These are phyloP conservation scores for Uropsilus gracilis DNA, from an alignment of 2,113 vertebrate species.

Conservation along the genomic window DNA sequence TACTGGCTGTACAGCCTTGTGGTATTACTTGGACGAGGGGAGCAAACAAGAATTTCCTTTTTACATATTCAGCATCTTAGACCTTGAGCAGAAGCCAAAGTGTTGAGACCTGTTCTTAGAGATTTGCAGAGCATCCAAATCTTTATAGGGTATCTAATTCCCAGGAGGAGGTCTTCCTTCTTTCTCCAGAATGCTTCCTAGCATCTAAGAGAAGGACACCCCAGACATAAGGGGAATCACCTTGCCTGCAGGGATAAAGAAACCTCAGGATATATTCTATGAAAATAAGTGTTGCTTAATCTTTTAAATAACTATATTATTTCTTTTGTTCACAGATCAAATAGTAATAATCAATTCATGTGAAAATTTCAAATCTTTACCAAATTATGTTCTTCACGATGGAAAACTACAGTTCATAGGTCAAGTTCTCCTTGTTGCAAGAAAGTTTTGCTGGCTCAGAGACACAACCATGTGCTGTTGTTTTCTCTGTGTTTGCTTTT, in stretches of 20 bases:
- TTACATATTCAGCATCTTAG: constrained; percentile 38
- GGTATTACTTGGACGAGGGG: not conserved
- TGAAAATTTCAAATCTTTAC: not conserved
- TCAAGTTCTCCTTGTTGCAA: not conserved
- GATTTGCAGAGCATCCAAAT: not conserved
- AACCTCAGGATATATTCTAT: not conserved
- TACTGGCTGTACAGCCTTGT: not conserved
- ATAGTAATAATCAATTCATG: not conserved
- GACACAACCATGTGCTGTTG: not conserved
- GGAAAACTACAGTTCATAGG: not conserved
- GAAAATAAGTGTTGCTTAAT: not conserved
- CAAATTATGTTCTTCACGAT: not conserved
- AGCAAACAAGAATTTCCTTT: not conserved
- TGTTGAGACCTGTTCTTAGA: not conserved
- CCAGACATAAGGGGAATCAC: not conserved
- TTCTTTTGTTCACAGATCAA: not conserved
- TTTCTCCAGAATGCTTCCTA: not conserved
- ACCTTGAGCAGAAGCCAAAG: not conserved
- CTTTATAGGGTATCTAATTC: not conserved
- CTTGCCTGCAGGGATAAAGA: not conserved
- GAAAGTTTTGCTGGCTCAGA: not conserved
- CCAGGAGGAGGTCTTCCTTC: not conserved
- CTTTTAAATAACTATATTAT: no score
- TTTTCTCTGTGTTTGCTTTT: not conserved
- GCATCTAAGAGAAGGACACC: not conserved